Evolutionary conservation across 2,888 invertebrate species (phyloP).

Genomic region (Xestia c-nigrum): DNA sequence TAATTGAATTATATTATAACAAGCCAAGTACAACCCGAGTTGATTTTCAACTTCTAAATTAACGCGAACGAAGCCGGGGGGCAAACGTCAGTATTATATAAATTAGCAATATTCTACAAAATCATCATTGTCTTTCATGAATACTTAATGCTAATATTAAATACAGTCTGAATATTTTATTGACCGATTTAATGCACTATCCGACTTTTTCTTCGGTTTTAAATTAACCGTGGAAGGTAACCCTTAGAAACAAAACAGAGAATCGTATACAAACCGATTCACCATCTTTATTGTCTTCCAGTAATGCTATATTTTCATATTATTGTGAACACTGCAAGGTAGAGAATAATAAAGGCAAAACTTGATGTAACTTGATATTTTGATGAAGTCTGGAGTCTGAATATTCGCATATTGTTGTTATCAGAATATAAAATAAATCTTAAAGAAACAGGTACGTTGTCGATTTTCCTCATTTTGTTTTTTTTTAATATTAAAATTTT

Average conservation of each 20-base stretch:
- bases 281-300: constrained; percentile 38
- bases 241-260: constrained; percentile 14
- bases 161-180: background rate
- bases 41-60: too few relatives aligned
- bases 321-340: constrained; percentile 15
- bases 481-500: background rate
- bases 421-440: constrained; percentile 16
- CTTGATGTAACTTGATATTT: constrained; percentile 38
- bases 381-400: background rate
- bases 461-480: background rate
- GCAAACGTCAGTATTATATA: too few relatives aligned
- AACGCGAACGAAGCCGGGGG: too few relatives aligned
- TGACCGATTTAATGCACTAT: background rate
- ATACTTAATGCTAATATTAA: background rate
- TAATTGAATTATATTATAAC: too few relatives aligned
- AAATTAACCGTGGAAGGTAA: background rate
- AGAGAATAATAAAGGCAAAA: background rate
- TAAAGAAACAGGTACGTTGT: background rate
- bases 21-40: too few relatives aligned
- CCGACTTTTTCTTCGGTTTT: background rate
- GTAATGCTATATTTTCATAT: constrained; percentile 33
- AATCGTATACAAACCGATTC: constrained; percentile 19
- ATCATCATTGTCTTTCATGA: background rate
- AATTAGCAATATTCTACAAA: background rate
- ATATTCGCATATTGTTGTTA: background rate